Evolutionary conservation across 2,113 vertebrate genomes (phyloP), one percentile per base, ranked within the genome.

Genomic region (Mustela lutreola): DNA sequence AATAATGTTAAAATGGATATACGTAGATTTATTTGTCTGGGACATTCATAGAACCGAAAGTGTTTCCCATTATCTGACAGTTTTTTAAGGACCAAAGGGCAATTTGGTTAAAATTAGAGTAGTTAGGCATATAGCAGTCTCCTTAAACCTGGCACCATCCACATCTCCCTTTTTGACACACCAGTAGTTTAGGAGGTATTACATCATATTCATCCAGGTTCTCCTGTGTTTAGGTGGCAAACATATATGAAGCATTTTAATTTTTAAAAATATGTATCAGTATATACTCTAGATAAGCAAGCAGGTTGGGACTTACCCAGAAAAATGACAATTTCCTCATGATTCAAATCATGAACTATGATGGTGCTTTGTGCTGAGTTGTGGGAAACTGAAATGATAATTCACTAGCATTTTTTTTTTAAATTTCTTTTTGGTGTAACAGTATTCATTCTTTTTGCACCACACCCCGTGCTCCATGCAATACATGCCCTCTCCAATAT

Each of bases 1-100:
- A 89, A 45, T 78, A 92, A 18, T 80, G 76, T 87, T 96, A 88
- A 89, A 97, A 89, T 95, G n/a, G 73, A 19, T 50, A n/a, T 83
- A 86, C 31, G 84, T 76, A 86, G 71, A 75, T 42, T 73, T 56
- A 63, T 39, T 97, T 93, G 22, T 82, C 12, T 83, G 22, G 5
- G 67, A 63, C 79, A 65, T 63, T 96, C 11, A 65, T 84, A 31
- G 62, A 84, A 26, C 63, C 11, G 33, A 67, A 56, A 92, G 18
- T 85, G 15, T 88, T 95, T 24, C 5, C 48, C 53, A 58, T 82
- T 91, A 45, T 67, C 50, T 53, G 56, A n/a, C 9, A 76, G 42
- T 26, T 80, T 97, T 86, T 71, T 50, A 65, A 50, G 79, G 50
- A 71, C 22, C 5, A 14, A 60, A 14, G 26, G 21, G n/a, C 45